Evolutionary conservation across 1,140 invertebrate genomes (phyloP), one percentile per base, ranked within the genome.

Genomic region (Lasaia peninsularis): DNA sequence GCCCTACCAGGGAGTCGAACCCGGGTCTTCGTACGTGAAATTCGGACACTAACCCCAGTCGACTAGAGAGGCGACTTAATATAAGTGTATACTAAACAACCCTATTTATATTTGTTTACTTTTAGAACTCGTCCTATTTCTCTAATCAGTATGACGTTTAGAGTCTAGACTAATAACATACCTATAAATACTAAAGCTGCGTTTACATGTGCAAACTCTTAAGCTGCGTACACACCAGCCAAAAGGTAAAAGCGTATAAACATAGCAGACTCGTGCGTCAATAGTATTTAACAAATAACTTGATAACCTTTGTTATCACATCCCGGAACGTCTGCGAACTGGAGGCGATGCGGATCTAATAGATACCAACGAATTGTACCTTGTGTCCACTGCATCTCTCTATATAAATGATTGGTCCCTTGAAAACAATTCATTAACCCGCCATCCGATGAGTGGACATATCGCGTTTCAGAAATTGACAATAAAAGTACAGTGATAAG

Each of bases 301-400:
- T 68, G 85, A 88, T 88, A 88, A 86, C 85, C 85, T 71, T 70
- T 77, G 68, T 85, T 88, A 88, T 88, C 85, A 59, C 78, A 82
- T 88, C 81, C 85, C 80, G 85, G 85, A 83, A 82, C 80, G 85
- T 88, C 82, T 88, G 82, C 75, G 70, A 78, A 78, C 67, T 67
- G 67, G 56, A 58, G 66, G 67, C 71, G 68, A 68, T 73, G 69
- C 75, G 73, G 72, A 75, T 74, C 76, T 81, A 73, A 84, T 80
- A 78, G 65, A 67, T 50, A 67, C 56, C 59, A 57, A 65, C 49
- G 53, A 56, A 52, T 48, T 14, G 44, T 62, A 68, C 58, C 58
- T 67, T 62, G 66, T 63, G 55, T 65, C 57, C 52, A 65, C 55
- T 75, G 71, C 71, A 79, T 73, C 64, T 62, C 64, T 68, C 40